These are phyloP conservation scores for Scaptomyza caliginosa DNA, from an alignment of 2,888 invertebrate genomes.

Conservation along the genomic window DNA sequence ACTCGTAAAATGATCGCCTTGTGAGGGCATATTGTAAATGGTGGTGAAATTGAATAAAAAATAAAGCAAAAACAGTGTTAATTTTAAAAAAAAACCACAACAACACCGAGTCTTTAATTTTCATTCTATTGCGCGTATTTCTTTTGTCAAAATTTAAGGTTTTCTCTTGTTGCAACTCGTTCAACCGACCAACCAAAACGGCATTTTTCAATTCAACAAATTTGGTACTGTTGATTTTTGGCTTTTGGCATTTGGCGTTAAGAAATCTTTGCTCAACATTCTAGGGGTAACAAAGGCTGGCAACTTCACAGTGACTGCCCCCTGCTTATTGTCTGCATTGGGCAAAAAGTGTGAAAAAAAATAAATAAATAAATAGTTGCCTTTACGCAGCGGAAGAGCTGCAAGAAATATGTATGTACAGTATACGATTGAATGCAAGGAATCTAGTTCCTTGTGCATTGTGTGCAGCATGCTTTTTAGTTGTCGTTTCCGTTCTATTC, in stretches of 20 bases:
- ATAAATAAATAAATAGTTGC: conserved; percentile 23
- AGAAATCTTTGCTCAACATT: conserved; percentile 47
- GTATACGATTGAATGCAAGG: conserved; percentile 21
- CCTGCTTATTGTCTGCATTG: conserved; percentile 52
- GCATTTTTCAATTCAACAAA: conserved; percentile 49
- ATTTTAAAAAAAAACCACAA: conserved; percentile 53
- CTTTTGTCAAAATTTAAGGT: not conserved
- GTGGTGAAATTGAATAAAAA: conserved; percentile 62
- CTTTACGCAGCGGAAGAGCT: conserved; percentile 60
- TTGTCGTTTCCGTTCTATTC: conserved; percentile 53
- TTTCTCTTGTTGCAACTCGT: not conserved
- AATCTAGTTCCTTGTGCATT: conserved; percentile 60
- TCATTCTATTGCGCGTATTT: not conserved
- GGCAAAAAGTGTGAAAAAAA: conserved; percentile 60
- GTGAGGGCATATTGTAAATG: conserved; percentile 71
- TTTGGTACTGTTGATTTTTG: conserved; percentile 51
- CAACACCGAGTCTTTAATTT: not conserved
- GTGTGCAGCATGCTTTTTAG: conserved; percentile 46
- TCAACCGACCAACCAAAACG: conserved; percentile 8
- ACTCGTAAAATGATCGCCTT: conserved; percentile 50
- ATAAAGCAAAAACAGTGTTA: conserved; percentile 62
- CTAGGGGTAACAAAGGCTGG: conserved; percentile 42
- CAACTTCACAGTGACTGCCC: conserved; percentile 19
- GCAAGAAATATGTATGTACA: conserved; percentile 1
- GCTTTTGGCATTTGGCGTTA: too few species aligned